Conservation (phyloP, 35 echinoderm and acorn worm species). For the Antedon bifida region DNA sequence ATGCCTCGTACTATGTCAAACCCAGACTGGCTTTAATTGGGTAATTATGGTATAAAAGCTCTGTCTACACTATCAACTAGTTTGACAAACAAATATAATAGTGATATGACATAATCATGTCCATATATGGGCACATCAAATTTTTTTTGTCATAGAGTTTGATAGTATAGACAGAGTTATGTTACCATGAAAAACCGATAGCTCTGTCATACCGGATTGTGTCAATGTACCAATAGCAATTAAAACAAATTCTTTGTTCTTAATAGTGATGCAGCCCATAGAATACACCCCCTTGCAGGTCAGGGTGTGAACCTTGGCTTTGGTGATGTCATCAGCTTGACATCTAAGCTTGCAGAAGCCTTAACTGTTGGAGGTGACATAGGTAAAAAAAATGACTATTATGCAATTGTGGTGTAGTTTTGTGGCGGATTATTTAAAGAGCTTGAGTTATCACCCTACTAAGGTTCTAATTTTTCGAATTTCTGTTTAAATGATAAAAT, state of each 20-base stretch:
- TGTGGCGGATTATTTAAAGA: no score
- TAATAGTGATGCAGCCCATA: slow-evolving; percentile 81
- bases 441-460: no score
- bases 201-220: no score
- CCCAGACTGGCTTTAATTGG: slow-evolving; percentile 87
- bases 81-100: no score
- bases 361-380: slow-evolving; percentile 49
- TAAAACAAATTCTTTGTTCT: no score
- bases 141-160: no score
- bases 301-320: slow-evolving; percentile 96
- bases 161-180: no score
- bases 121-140: no score
- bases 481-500: neutral
- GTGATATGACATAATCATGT: neutral
- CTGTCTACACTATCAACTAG: no score
- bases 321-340: slow-evolving; percentile 71
- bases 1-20: slow-evolving; percentile 76
- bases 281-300: slow-evolving; percentile 84
- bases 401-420: neutral
- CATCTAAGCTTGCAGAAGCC: slow-evolving; percentile 37
- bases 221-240: no score
- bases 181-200: no score
- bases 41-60: slow-evolving; percentile 24
- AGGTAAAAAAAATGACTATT: slow-evolving; percentile 20
- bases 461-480: no score